Evolutionary conservation across 1,140 invertebrate species (phyloP), one percentile per base, ranked within the genome.

Genomic region (Pemphigus obesinymphae): DNA sequence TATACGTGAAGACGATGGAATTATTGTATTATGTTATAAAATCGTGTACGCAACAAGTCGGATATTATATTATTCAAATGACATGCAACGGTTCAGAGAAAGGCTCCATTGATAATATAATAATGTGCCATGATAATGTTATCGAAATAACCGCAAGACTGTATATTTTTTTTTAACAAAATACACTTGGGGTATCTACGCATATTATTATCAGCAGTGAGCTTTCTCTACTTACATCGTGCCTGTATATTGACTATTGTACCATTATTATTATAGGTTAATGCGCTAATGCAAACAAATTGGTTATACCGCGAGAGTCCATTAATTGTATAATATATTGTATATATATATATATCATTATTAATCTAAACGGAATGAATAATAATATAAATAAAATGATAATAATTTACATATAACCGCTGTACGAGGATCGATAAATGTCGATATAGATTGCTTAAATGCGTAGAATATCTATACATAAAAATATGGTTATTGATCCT

Each of bases 31-130:
- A 34, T 63, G 61, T 63, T 63, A 63, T 20, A 34, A 63, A 29
- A 20, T 63, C n/a, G 2, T n/a, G n/a, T n/a, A n/a, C n/a, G n/a
- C n/a, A n/a, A n/a, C n/a, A n/a, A n/a, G n/a, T n/a, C n/a, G n/a
- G n/a, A n/a, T n/a, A n/a, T n/a, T n/a, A n/a, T n/a, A n/a, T n/a
- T 63, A 63, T 63, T 34, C 61, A 8, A 68, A 68, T 68, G 63
- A 68, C 10, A n/a, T n/a, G n/a, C n/a, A 68, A 68, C 20, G 15
- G 63, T 40, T 11, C 34, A 20, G 58, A 63, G 58, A 63, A 63
- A 63, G 58, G 29, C 31, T 29, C 17, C 10, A n/a, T 40, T n/a
- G 34, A 68, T 1, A 40, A 40, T 23, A 68, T 13, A n/a, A 15
- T 61, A 6, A 61, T 26, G 15, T n/a, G 6, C 8, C 15, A 31